Percentiles rank a stretch among this genome's conserved stretches.
Evolutionary conservation across 2,888 invertebrate species (phyloP).

Genomic region (Lymantria monacha): DNA sequence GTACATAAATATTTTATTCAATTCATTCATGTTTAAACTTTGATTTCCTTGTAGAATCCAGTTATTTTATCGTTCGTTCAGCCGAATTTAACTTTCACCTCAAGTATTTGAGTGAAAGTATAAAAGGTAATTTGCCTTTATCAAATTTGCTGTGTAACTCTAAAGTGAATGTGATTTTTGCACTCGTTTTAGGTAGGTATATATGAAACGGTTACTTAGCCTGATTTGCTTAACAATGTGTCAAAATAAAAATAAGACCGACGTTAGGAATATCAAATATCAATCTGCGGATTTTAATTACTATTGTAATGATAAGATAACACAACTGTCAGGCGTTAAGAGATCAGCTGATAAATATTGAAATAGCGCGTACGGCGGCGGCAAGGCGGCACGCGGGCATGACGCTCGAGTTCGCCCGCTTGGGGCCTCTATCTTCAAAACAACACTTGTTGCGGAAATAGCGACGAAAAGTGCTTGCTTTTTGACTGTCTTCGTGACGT

Average conservation of each 20-base stretch:
- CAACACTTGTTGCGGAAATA: conserved; percentile 80
- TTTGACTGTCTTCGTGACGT: conserved; percentile 36
- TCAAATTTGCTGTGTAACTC: not conserved
- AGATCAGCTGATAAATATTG: conserved; percentile 33
- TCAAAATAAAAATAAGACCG: too few relatives aligned
- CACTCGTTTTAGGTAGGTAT: not conserved
- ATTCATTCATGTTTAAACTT: too few relatives aligned
- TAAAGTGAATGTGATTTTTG: not conserved
- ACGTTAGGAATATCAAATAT: too few relatives aligned
- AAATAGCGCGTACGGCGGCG: conserved; percentile 21
- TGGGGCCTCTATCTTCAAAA: conserved; percentile 75
- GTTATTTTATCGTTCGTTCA: not conserved
- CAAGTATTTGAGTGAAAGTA: conserved; percentile 12
- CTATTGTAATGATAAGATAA: not conserved
- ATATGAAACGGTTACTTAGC: not conserved
- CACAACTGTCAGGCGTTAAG: not conserved
- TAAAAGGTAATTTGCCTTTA: conserved; percentile 1
- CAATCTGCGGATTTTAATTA: not conserved
- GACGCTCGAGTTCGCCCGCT: conserved; percentile 51
- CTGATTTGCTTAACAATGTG: not conserved
- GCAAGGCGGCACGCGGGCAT: conserved; percentile 21
- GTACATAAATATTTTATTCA: too few relatives aligned
- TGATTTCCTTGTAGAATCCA: not conserved
- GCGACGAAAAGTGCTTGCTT: conserved; percentile 68
- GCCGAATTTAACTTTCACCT: conserved; percentile 6